phyloP scores from a whole-genome alignment of 2,888 invertebrate genomes.

The Drosophila niveifrons region DNA sequence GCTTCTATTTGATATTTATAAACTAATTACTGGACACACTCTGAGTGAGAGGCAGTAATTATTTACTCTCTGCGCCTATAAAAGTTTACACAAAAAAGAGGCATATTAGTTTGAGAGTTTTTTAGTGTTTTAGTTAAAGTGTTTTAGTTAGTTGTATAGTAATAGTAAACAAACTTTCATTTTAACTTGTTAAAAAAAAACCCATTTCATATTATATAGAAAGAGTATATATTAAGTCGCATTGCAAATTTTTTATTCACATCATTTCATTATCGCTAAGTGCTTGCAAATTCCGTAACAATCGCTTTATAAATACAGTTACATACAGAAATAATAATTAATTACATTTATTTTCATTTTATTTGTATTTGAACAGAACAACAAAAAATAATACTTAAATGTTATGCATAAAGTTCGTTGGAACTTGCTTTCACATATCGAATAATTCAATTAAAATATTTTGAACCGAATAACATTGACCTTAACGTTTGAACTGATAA shows the following conservation, averaged over 20 bases:
- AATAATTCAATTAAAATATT: not conserved
- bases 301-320: constrained; percentile 1
- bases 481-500: constrained; percentile 1
- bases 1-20: constrained; percentile 1
- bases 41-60: not conserved
- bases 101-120: not conserved
- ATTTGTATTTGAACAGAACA: constrained; percentile 7
- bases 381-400: not conserved
- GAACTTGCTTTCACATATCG: constrained; percentile 10
- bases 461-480: not conserved
- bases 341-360: not conserved
- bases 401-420: constrained; percentile 5
- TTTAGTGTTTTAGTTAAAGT: too few relatives aligned
- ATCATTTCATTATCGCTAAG: not conserved
- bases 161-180: too few relatives aligned
- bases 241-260: not conserved
- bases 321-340: not conserved
- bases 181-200: too few relatives aligned
- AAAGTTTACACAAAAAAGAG: not conserved
- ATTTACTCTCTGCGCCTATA: not conserved
- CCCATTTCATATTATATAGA: too few relatives aligned
- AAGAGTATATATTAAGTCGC: not conserved
- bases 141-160: not conserved
- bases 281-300: not conserved
- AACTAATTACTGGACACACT: not conserved